Conservation (phyloP, 2,113 vertebrate species). For the Delphinus delphis region DNA sequence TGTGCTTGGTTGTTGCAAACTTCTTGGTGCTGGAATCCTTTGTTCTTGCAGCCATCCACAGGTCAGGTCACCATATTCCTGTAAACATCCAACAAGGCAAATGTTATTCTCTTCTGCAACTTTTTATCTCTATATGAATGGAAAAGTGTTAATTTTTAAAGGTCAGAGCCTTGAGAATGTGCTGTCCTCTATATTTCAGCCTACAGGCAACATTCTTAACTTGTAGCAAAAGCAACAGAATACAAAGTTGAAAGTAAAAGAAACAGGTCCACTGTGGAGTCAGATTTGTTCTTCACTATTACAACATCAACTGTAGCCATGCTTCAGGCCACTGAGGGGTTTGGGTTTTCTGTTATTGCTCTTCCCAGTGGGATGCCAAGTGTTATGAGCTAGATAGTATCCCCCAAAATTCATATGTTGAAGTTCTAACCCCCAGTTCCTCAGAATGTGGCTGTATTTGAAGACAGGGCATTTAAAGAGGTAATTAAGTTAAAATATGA, state of each 20-base stretch:
- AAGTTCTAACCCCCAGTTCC: fast-evolving
- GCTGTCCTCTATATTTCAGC: not conserved
- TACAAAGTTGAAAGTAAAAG: not conserved
- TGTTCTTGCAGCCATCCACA: not conserved
- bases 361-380: too few species aligned
- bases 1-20: not conserved
- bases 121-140: not conserved
- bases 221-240: not conserved
- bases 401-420: too few species aligned
- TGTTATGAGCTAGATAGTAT: fast-evolving
- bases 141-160: not conserved
- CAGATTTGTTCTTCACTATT: not conserved
- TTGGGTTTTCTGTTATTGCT: fast-evolving
- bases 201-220: not conserved
- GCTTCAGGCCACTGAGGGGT: too few species aligned
- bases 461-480: not conserved
- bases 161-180: not conserved
- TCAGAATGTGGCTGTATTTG: not conserved
- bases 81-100: not conserved
- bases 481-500: not conserved
- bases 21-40: not conserved
- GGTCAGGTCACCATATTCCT: not conserved
- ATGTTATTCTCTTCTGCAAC: not conserved
- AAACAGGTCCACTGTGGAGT: not conserved
- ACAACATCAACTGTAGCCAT: not conserved